Conservation (phyloP, 2,888 invertebrate genomes). For the Chaetogeoica ovagalla region DNA sequence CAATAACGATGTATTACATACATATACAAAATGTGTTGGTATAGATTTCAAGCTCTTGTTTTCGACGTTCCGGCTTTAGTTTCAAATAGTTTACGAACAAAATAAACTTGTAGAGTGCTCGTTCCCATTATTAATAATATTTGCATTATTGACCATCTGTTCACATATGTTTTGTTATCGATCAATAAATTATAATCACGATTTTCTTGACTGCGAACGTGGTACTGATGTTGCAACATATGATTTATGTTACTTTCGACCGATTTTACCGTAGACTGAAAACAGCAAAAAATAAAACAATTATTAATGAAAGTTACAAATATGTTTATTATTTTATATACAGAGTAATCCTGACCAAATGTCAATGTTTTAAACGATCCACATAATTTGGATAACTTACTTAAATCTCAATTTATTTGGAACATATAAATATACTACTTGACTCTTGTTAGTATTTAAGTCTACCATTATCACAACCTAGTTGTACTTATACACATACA, state of each 20-base stretch:
- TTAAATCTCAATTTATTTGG: no score
- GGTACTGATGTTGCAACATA: constrained; percentile 81
- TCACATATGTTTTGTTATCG: constrained; percentile 84
- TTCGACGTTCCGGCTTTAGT: constrained; percentile 39
- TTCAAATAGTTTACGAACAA: constrained; percentile 85
- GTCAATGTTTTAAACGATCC: neutral
- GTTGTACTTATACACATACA: no score
- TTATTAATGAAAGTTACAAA: constrained; percentile 4
- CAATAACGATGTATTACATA: constrained; percentile 7
- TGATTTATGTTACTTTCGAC: constrained; percentile 84
- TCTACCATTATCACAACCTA: no score
- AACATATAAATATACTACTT: no score
- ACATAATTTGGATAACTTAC: neutral
- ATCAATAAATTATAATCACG: constrained; percentile 78
- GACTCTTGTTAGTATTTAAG: no score
- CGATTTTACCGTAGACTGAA: constrained; percentile 72
- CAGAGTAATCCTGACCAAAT: neutral
- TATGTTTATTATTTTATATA: neutral
- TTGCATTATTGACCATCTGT: constrained; percentile 85
- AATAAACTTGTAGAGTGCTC: constrained; percentile 80
- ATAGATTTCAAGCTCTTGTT: constrained; percentile 29
- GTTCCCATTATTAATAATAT: constrained; percentile 80
- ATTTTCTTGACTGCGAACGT: constrained; percentile 77
- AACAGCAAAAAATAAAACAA: constrained; percentile 54
- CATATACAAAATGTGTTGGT: constrained; percentile 1